Base-by-base conservation (phyloP, 2,888 invertebrate species). In the Ypsolopha sequella region DNA sequence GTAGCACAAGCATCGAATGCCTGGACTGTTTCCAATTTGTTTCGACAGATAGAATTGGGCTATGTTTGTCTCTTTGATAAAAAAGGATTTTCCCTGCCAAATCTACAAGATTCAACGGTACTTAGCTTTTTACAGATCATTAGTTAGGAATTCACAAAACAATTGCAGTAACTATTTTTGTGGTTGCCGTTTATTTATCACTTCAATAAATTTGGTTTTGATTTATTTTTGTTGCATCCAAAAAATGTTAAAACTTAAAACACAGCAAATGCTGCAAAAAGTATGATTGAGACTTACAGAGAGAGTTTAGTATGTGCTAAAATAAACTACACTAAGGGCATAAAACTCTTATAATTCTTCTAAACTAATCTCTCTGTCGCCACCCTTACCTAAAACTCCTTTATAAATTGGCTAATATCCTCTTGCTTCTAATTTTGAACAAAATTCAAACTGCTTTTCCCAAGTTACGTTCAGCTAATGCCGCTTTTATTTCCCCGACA, bases 21-120 rank as follows among this genome's bases (percentile, higher is more conserved):
- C 69, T 79, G 79, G 79, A 77, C 49, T 50, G 33, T 53, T 57
- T 73, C 78, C 79, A 77, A 67, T 57, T 48, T 48, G 49, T 49
- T 49, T 49, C 39, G 49, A 41, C 41, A 24, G 33, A 49, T 34
- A 41, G 41, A 49, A 49, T 49, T 39, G 49, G 49, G 39, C 10
- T 39, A 41, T 49, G 41, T 49, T 49, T 49, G 41, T 49, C 49
- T 24, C 33, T 8, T 10, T 49, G 10, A 24, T 38, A 49, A 33
- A 39, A 49, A 49, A 33, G 7, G 24, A 11, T 49, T n/a, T 47
- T 33, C n/a, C 10, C 33, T 49, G 49, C 49, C 49, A 49, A 49
- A 49, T 41, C 11, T 33, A 33, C 49, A 41, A 49, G 41, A 39
- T 33, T 24, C 14, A 33, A 33, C 10, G 34, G n/a, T 41, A 7